phyloP scores from a whole-genome alignment of 2,888 invertebrate species.

The Belgica antarctica region DNA sequence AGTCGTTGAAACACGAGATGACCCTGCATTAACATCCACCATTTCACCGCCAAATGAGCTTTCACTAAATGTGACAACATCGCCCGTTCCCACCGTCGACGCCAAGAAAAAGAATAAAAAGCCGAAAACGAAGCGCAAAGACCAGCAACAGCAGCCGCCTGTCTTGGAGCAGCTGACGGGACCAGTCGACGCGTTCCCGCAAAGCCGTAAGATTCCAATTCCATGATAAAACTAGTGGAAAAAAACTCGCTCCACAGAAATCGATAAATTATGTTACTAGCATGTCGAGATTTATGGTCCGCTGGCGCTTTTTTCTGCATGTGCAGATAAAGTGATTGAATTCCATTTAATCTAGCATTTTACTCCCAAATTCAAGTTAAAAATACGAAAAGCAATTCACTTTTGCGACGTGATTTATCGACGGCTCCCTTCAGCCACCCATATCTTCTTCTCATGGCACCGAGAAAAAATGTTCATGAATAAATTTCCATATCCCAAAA shows the following conservation, averaged over 20 bases:
- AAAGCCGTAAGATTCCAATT: conserved; percentile 41
- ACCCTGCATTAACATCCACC: not conserved
- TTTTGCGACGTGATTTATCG: conserved; percentile 37
- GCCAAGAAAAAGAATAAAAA: conserved; percentile 50
- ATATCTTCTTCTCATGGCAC: no score
- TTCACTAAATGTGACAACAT: not conserved
- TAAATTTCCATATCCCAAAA: conserved; percentile 36
- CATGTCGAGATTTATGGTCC: conserved; percentile 34
- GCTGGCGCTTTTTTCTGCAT: conserved; percentile 28
- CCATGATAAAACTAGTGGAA: no score
- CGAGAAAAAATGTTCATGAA: conserved; percentile 29
- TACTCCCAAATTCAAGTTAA: no score
- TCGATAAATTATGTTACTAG: conserved; percentile 39
- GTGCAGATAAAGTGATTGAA: conserved; percentile 18
- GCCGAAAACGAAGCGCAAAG: conserved; percentile 47
- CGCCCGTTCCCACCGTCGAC: not conserved
- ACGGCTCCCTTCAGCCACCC: conserved; percentile 26
- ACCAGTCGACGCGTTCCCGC: not conserved
- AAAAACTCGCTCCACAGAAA: not conserved
- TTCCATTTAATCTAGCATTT: conserved; percentile 25
- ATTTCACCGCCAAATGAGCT: not conserved
- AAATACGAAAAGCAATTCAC: not conserved
- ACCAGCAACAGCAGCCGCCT: conserved; percentile 28
- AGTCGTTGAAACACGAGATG: conserved; percentile 47
- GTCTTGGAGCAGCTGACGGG: conserved; percentile 19